These are phyloP conservation scores for Phocoena phocoena DNA, from an alignment of 2,113 vertebrate genomes.

Conservation along the genomic window DNA sequence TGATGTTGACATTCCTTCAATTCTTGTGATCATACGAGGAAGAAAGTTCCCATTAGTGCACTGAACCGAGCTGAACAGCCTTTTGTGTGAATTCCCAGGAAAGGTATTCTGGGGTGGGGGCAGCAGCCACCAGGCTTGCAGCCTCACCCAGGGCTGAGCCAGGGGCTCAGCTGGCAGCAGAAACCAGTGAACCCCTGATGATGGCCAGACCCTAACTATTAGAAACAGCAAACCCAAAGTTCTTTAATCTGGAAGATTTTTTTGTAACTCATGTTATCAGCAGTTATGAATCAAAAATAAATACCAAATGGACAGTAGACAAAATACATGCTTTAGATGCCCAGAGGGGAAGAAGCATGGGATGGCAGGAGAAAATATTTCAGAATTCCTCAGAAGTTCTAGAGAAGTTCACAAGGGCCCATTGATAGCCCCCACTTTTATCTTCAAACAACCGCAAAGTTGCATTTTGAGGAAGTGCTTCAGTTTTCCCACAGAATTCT, in stretches of 20 bases:
- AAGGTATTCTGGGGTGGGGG: not conserved
- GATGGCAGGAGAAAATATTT: not conserved
- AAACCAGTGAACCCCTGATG: not conserved
- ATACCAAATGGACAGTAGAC: not conserved
- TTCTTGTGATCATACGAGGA: not conserved
- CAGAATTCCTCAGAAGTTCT: not conserved
- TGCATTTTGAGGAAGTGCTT: not conserved
- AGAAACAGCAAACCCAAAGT: not conserved
- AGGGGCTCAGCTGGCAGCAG: not conserved
- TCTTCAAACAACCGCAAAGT: not conserved
- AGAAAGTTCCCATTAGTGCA: not conserved
- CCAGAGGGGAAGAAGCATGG: not conserved
- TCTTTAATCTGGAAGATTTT: not conserved
- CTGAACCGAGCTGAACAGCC: not conserved
- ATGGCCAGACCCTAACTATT: not conserved
- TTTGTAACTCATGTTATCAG: not conserved
- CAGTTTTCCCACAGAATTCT: not conserved
- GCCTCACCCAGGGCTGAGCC: not conserved
- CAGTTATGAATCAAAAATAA: not conserved
- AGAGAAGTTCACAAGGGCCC: not conserved
- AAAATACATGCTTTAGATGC: not conserved
- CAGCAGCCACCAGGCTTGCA: too few relatives aligned
- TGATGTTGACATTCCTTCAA: not conserved
- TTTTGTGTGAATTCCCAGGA: not conserved
- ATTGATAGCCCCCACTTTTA: not conserved